These are phyloP conservation scores for Phoxinus phoxinus DNA, from an alignment of 2,113 vertebrate genomes.

Conservation along the genomic window DNA sequence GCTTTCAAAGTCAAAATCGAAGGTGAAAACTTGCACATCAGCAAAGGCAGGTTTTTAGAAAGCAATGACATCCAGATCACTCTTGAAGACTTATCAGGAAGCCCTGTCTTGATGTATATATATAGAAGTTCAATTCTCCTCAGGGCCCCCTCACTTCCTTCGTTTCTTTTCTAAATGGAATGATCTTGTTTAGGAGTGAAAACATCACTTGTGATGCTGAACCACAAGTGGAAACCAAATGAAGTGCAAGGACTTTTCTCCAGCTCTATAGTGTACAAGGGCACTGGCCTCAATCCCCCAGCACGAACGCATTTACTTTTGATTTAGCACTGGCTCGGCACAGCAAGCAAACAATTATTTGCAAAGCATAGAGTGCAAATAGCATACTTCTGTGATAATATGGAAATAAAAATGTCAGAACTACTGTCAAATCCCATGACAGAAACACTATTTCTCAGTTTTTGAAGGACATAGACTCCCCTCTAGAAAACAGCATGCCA, in stretches of 20 bases:
- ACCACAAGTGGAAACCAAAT: not conserved
- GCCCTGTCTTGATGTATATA: not conserved
- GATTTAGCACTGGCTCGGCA: not conserved
- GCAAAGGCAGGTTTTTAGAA: not conserved
- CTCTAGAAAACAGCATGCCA: not conserved
- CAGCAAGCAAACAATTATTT: conserved; percentile 34
- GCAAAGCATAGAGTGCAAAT: conserved; percentile 8
- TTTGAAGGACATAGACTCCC: not conserved
- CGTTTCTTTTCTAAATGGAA: not conserved
- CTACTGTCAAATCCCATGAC: conserved; percentile 25
- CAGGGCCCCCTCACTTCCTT: not conserved
- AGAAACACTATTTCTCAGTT: not conserved
- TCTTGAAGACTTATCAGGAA: not conserved
- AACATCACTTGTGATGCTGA: not conserved
- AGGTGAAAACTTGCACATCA: not conserved
- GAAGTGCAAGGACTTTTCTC: not conserved
- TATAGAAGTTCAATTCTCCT: not conserved
- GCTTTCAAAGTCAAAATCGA: not conserved
- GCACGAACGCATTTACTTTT: not conserved
- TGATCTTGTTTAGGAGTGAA: not conserved
- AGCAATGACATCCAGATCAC: not conserved
- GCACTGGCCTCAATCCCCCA: conserved; percentile 4
- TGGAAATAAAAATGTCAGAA: not conserved
- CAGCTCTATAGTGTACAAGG: not conserved
- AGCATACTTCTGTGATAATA: not conserved